These are phyloP conservation scores for Plectropomus leopardus DNA, from an alignment of 2,113 vertebrate species.

Conservation along the genomic window DNA sequence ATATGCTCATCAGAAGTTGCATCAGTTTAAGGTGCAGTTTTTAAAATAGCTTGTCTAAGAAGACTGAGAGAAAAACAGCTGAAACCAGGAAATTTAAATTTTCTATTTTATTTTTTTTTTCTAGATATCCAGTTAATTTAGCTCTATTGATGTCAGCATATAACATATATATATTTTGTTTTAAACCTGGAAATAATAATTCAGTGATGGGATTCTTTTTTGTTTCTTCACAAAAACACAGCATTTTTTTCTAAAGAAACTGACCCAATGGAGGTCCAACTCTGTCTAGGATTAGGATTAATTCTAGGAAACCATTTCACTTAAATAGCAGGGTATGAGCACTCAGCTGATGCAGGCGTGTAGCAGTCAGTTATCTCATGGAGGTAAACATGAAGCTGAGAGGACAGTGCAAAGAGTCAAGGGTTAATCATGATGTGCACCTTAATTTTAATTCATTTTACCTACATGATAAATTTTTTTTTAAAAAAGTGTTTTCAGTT, in stretches of 20 bases:
- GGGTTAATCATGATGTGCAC: not conserved
- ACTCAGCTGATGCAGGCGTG: not conserved
- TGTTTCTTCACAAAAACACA: not conserved
- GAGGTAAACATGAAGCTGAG: not conserved
- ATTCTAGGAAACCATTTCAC: not conserved
- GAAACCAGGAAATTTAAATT: no score
- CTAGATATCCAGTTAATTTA: no score
- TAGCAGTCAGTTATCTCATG: not conserved
- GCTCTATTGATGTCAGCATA: no score
- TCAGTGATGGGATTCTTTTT: not conserved
- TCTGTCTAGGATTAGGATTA: slow-evolving; percentile 35
- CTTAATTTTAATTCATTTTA: not conserved
- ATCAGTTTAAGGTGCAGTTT: no score
- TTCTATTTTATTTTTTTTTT: no score
- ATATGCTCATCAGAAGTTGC: no score
- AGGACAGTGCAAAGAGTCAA: not conserved
- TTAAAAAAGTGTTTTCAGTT: not conserved
- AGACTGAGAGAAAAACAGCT: no score
- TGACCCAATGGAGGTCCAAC: not conserved
- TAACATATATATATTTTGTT: no score
- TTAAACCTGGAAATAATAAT: no score
- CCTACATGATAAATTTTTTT: not conserved
- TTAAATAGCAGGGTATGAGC: slow-evolving; percentile 1
- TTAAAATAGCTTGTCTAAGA: no score
- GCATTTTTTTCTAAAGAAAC: not conserved